phyloP scores from a whole-genome alignment of 37 sponge, comb jelly and placozoan genomes.

The Haliclona indistincta region DNA sequence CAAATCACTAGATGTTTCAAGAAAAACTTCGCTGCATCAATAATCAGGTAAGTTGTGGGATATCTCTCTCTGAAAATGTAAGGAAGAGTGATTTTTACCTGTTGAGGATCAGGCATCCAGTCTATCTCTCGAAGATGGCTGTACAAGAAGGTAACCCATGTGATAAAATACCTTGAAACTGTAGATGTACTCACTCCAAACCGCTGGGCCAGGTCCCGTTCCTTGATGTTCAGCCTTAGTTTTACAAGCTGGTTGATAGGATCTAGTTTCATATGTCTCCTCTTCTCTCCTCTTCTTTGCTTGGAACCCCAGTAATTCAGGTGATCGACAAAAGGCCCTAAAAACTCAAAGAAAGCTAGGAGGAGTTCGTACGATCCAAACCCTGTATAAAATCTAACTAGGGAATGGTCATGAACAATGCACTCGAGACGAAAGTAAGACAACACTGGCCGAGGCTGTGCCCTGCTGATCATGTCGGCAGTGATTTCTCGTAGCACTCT shows the following conservation, averaged over 20 bases:
- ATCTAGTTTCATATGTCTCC: slow-evolving; percentile 11
- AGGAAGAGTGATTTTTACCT: slow-evolving; percentile 29
- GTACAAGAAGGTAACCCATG: slow-evolving; percentile 23
- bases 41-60: slow-evolving; percentile 48
- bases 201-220: slow-evolving; percentile 12
- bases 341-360: slow-evolving; percentile 40
- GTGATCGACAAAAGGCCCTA: slow-evolving; percentile 32
- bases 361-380: slow-evolving; percentile 26
- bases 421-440: slow-evolving; percentile 31
- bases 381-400: slow-evolving; percentile 35
- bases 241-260: slow-evolving; percentile 37
- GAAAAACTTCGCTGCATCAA: slow-evolving; percentile 36
- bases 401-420: slow-evolving; percentile 11
- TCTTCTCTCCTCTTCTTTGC: not conserved
- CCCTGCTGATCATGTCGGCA: too few relatives aligned
- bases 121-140: slow-evolving; percentile 28
- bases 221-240: slow-evolving; percentile 18
- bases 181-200: slow-evolving; percentile 16
- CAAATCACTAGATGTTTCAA: slow-evolving; percentile 29
- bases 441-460: too few relatives aligned
- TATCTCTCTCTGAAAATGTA: slow-evolving; percentile 17
- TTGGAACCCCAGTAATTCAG: slow-evolving; percentile 43
- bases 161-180: slow-evolving; percentile 26
- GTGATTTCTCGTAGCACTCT: too few relatives aligned
- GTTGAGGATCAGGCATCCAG: slow-evolving; percentile 22